Base-by-base conservation (phyloP, 1,140 invertebrate genomes). In the Lordiphosa mommai region DNA sequence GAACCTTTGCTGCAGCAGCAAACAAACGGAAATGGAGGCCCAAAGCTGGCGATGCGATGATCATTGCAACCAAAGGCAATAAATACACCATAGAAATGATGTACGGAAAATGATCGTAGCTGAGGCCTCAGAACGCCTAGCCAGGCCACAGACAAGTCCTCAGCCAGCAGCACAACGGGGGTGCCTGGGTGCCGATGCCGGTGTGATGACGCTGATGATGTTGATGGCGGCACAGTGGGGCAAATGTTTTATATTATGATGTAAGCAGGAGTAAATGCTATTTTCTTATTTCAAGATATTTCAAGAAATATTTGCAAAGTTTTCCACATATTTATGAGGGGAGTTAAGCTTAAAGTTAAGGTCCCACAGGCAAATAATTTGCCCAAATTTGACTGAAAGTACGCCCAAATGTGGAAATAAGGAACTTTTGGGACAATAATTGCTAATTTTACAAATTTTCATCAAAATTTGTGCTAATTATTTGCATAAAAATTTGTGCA, bases 81-180 rank as follows among this genome's bases (percentile, higher is more conserved):
- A 82, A 82, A 82, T 82, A 82, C 72, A 82, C 57, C 72, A 82
- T 82, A 82, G 76, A 82, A 84, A 82, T 82, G 76, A 84, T 82
- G 77, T 82, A 82, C 77, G 76, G 77, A 82, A 82, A 84, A 84
- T 73, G 77, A 82, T 82, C 76, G 67, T 37, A 56, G 47, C 55
- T 64, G 47, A 48, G 36, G 20, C 40, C 61, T 43, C 53, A 55
- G 61, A 72, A 46, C 50, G 46, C 30, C 60, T 53, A 40, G 47
- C 63, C 44, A 56, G 16, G 16, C 16, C 16, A 17, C 16, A 17
- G 16, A 34, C 60, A 32, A 27, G 36, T 44, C 56, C 60, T 58
- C 63, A 73, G 66, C 66, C 49, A 57, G 48, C 73, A 64, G 48
- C 77, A 51, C 77, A 63, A 84, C 77, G 77, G 77, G 77, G 77